Evolutionary conservation across 2,888 invertebrate species (phyloP).

Genomic region (Leptinotarsa haldemani): DNA sequence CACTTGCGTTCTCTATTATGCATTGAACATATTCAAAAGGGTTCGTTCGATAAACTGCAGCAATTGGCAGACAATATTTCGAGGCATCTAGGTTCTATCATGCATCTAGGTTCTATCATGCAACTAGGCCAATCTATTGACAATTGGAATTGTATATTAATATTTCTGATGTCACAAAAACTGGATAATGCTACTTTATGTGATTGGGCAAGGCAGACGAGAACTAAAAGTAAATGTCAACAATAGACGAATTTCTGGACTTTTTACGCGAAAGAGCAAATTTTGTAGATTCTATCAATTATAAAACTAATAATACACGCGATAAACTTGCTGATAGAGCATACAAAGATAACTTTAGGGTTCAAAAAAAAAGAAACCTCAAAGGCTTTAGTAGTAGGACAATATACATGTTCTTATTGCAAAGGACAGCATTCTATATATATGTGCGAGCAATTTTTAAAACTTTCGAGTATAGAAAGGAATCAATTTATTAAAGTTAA

Average conservation of each 20-base stretch:
- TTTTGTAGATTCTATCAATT: conserved; percentile 23
- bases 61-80: conserved; percentile 32
- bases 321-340: conserved; percentile 4
- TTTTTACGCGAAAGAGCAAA: conserved; percentile 24
- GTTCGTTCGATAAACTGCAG: conserved; percentile 29
- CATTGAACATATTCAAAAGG: conserved; percentile 22
- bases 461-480: not conserved
- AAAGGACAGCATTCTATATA: conserved; percentile 22
- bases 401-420: conserved; percentile 26
- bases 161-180: conserved; percentile 26
- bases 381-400: not conserved
- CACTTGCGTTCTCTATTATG: conserved; percentile 20
- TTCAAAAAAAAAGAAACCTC: conserved; percentile 10
- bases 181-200: conserved; percentile 20
- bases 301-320: conserved; percentile 24
- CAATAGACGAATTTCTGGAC: conserved; percentile 16
- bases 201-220: conserved; percentile 27
- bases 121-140: conserved; percentile 28
- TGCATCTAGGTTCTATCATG: conserved; percentile 3
- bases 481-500: conserved; percentile 24
- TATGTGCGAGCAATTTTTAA: conserved; percentile 19
- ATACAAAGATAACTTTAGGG: not conserved
- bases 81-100: conserved; percentile 16
- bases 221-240: conserved; percentile 5
- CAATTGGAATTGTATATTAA: conserved; percentile 34